Base-by-base conservation (phyloP, 2,113 vertebrate species). In the Leptobrachium ailaonicum region DNA sequence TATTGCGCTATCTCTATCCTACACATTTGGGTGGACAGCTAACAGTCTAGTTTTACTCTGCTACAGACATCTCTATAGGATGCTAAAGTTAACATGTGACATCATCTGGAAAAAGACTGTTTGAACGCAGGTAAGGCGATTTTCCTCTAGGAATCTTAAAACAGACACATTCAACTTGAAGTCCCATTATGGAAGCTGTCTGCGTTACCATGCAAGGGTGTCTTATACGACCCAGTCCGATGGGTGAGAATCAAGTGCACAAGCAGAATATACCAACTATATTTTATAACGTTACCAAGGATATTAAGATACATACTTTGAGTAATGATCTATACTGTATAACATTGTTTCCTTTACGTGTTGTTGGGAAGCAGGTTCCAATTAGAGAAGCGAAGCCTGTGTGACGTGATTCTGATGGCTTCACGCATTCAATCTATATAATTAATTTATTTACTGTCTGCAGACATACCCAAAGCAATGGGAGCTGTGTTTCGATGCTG, bases 1-100 rank as follows among this genome's bases (percentile, higher is more conserved):
- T 94, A 93, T 92, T 91, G 89, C 86, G 88, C 82, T 84, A 88
- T 91, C 92, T 92, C 86, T 82, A 41, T 88, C 83, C 87, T 89
- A 91, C 89, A 89, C 92, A 92, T 93, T 91, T 91, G 89, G 85
- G 87, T 89, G 72, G 83, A 86, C 85, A 89, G 86, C 82, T 88
- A 88, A 90, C 90, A 90, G 86, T 83, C 82, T 83, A 2, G 1
- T 82, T 83, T 64, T 58, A 75, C 79, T 8, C 70, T 44, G 45
- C 56, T 58, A 6, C 58, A 71, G 56, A 77, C 47, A 56, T 58
- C 50, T 77, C 43, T 77, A 42, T 41, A 87, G 84, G 86, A 82
- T 82, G 84, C 86, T 85, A 87, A 90, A 88, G 82, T 85, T 85
- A 84, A 86, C 88, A 87, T 88, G 85, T 91, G 85, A 87, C 85